Evolutionary conservation across 1,140 invertebrate species (phyloP).

Genomic region (Brachystomella parvula): DNA sequence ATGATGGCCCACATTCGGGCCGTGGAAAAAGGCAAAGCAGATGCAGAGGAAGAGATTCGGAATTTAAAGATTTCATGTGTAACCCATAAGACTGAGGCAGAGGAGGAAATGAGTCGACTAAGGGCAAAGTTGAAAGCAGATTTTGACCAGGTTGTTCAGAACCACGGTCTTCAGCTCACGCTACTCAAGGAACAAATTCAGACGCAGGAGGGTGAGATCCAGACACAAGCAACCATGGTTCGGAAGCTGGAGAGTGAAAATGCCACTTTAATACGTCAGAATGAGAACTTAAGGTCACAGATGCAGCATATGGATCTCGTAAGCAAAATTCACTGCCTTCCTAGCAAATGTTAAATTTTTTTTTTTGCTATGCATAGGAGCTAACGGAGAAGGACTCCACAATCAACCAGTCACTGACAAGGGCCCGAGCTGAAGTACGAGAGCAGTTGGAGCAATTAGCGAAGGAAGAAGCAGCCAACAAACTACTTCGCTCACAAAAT

Average conservation of each 20-base stretch:
- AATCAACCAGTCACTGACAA: constrained; percentile 16
- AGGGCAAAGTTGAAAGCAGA: constrained; percentile 22
- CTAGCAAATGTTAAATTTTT: neutral
- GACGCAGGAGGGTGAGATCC: constrained; percentile 9
- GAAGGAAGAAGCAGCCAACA: constrained; percentile 32
- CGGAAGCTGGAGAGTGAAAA: constrained; percentile 27
- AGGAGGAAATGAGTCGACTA: constrained; percentile 20
- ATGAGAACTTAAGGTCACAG: constrained; percentile 23
- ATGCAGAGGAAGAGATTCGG: constrained; percentile 32
- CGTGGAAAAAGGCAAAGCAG: constrained; percentile 30
- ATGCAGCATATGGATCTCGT: constrained; percentile 16
- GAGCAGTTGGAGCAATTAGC: constrained; percentile 23
- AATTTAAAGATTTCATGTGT: constrained; percentile 20
- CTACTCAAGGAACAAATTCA: constrained; percentile 20
- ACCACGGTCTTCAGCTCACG: constrained; percentile 17
- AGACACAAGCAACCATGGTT: neutral
- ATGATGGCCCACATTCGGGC: constrained; percentile 30
- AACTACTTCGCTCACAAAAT: constrained; percentile 21
- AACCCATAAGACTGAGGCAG: constrained; percentile 23
- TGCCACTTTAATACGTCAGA: constrained; percentile 14
- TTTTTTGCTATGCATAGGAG: constrained; percentile 8
- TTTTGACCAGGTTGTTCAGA: constrained; percentile 12
- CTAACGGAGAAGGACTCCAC: constrained; percentile 21
- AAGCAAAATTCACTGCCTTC: neutral
- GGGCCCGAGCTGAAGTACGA: constrained; percentile 28